These are phyloP conservation scores for Cabera pusaria DNA, from an alignment of 2,888 invertebrate species.

Conservation along the genomic window DNA sequence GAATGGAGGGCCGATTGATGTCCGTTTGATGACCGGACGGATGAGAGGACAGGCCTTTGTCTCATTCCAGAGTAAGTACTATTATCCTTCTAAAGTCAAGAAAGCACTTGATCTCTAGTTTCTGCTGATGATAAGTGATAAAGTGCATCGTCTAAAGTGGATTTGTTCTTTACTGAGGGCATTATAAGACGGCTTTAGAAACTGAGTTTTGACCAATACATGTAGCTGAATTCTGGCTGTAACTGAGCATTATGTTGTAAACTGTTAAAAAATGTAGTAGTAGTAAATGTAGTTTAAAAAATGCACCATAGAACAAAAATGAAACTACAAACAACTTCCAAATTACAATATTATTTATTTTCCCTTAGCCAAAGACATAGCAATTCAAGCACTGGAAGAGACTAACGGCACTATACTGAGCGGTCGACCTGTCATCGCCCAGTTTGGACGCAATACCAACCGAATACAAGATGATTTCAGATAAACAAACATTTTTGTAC, in stretches of 20 bases:
- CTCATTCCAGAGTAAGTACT: slow-evolving; percentile 71
- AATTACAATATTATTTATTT: slow-evolving; percentile 17
- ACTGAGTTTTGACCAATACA: too few relatives aligned
- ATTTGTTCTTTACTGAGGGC: too few relatives aligned
- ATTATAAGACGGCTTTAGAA: too few relatives aligned
- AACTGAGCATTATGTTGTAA: too few relatives aligned
- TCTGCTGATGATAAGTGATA: too few relatives aligned
- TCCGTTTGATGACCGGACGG: slow-evolving; percentile 76
- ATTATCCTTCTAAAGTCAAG: slow-evolving; percentile 4
- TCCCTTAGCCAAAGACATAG: slow-evolving; percentile 64
- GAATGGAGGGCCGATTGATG: slow-evolving; percentile 65
- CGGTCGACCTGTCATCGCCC: slow-evolving; percentile 75
- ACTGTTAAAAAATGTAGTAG: too few relatives aligned
- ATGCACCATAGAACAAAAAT: too few relatives aligned
- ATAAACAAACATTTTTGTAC: slow-evolving; percentile 9
- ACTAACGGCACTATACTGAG: slow-evolving; percentile 77
- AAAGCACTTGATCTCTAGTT: too few relatives aligned
- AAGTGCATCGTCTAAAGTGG: too few relatives aligned
- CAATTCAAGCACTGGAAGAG: slow-evolving; percentile 73
- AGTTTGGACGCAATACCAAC: slow-evolving; percentile 61
- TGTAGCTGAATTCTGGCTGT: too few relatives aligned
- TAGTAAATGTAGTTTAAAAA: too few relatives aligned
- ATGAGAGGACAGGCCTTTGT: slow-evolving; percentile 85
- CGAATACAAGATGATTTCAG: slow-evolving; percentile 25
- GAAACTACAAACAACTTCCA: too few relatives aligned